phyloP scores from a whole-genome alignment of 1,140 invertebrate species.

The Probaryconus sp. region DNA sequence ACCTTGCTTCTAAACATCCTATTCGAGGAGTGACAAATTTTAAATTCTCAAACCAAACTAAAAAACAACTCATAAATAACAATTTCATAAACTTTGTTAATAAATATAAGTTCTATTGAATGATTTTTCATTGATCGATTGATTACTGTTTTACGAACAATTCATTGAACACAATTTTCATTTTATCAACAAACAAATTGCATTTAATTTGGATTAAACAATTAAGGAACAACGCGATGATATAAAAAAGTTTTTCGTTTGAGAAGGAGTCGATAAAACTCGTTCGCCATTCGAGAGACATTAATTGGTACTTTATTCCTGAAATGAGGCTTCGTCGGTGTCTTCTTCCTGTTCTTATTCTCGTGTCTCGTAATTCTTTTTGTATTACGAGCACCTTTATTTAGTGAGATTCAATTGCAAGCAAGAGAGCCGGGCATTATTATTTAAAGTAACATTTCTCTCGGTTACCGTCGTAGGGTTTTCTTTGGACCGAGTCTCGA shows the following conservation, averaged over 20 bases:
- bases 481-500: conserved; percentile 21
- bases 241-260: conserved; percentile 11
- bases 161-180: too few relatives aligned
- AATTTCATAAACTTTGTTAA: too few relatives aligned
- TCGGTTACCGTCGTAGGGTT: conserved; percentile 31
- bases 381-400: conserved; percentile 51
- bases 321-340: conserved; percentile 16
- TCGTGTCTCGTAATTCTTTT: neutral
- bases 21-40: too few relatives aligned
- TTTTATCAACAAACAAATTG: too few relatives aligned
- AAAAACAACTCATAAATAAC: too few relatives aligned
- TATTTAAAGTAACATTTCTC: conserved; percentile 64
- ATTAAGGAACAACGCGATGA: conserved; percentile 33
- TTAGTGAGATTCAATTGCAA: conserved; percentile 66
- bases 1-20: too few relatives aligned
- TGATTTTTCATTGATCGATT: too few relatives aligned
- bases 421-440: conserved; percentile 56
- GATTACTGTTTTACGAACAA: too few relatives aligned
- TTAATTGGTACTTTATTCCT: conserved; percentile 49
- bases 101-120: too few relatives aligned
- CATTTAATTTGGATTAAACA: too few relatives aligned
- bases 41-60: too few relatives aligned
- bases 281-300: conserved; percentile 23
- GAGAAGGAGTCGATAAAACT: conserved; percentile 38
- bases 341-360: conserved; percentile 5